Base-by-base conservation (phyloP, 2,888 invertebrate genomes). In the Idaea biselata region DNA sequence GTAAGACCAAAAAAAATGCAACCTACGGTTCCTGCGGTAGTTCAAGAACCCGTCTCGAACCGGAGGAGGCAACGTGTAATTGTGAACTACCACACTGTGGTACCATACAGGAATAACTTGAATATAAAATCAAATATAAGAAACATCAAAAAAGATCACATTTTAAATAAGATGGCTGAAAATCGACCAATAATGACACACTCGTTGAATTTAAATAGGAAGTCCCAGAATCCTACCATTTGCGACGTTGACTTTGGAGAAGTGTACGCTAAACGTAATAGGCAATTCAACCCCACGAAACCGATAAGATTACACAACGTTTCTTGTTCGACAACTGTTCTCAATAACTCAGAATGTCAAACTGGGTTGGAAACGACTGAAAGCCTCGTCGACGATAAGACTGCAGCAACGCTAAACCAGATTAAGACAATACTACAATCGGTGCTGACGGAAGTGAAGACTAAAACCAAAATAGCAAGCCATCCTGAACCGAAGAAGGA, bases 381-480 rank as follows among this genome's bases (percentile, higher is more conserved):
- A 32, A 33, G 54, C 14, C 16, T 16, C 25, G 17, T 56, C 18
- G 79, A 82, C 17, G 78, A 76, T 57, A 88, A 84, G 77, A 87
- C 89, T 16, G 86, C 87, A 68, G 73, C 72, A 16, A 86, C 87
- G 7, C 74, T 91, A 18, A 82, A 85, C 68, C 87, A 91, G 76
- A 91, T 91, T 59, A 91, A 90, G 72, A 78, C 60, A 67, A 89
- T 91, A 63, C 72, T 91, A 53, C 86, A 89, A 68, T 80, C 86
- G 0, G 89, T 91, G 7, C 69, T 91, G 55, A 76, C 79, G 11
- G 89, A 90, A 80, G 86, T 91, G 0, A 91, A 89, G 77, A 83
- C 82, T 1, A 86, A 78, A 54, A 70, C 75, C 14, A 79, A 16
- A 81, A 74, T 63, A 56, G 14, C 18, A 56, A 56, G 65, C 18